Evolutionary conservation across 2,113 vertebrate genomes (phyloP).

Genomic region (Oncorhynchus masou): DNA sequence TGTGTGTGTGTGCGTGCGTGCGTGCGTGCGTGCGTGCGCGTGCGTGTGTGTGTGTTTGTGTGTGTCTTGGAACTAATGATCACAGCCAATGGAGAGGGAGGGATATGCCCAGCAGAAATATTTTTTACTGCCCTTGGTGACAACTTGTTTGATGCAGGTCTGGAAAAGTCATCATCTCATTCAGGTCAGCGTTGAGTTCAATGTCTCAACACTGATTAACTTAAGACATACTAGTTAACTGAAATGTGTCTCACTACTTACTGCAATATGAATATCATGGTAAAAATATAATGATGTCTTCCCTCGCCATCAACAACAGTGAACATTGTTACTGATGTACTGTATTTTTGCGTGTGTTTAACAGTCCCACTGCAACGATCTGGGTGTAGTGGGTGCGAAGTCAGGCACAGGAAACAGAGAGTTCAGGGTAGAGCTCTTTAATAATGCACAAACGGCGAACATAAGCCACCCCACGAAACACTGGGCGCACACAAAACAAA

Average conservation of each 20-base stretch:
- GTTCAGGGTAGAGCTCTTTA: too few relatives aligned
- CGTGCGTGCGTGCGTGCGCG: background rate
- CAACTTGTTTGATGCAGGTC: slow-evolving; percentile 2
- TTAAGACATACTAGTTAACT: background rate
- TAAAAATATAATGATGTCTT: background rate
- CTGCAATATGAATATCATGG: background rate
- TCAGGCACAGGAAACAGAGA: too few relatives aligned
- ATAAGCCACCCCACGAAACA: too few relatives aligned
- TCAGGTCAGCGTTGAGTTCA: background rate
- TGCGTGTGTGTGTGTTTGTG: background rate
- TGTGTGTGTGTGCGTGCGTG: background rate
- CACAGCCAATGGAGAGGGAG: background rate
- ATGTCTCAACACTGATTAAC: background rate
- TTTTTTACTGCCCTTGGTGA: background rate
- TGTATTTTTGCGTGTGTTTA: background rate
- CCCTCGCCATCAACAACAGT: too few relatives aligned
- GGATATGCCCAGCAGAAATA: background rate
- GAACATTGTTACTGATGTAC: too few relatives aligned
- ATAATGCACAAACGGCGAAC: too few relatives aligned
- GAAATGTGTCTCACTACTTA: background rate
- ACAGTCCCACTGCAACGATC: too few relatives aligned
- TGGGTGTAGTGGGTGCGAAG: too few relatives aligned
- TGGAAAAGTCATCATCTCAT: background rate
- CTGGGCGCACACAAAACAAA: too few relatives aligned
- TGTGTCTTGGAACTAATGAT: background rate